These are phyloP conservation scores for Anas capensis DNA, from an alignment of 2,797 vertebrate species.

Conservation along the genomic window DNA sequence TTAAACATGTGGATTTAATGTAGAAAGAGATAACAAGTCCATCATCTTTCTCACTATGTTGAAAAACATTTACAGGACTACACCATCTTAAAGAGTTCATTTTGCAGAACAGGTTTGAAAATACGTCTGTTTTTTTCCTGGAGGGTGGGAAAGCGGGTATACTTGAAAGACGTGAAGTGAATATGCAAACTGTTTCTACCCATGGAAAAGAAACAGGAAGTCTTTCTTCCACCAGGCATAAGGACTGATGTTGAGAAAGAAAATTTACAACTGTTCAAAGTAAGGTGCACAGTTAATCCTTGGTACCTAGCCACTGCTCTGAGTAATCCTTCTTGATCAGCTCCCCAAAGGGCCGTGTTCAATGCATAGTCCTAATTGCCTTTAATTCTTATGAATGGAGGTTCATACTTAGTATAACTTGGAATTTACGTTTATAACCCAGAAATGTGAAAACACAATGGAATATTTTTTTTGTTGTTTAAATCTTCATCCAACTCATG, in stretches of 20 bases:
- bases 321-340: neutral
- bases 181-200: neutral
- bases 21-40: neutral
- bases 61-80: neutral
- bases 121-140: neutral
- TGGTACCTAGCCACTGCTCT: neutral
- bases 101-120: neutral
- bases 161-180: neutral
- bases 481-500: neutral
- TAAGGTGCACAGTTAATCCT: neutral
- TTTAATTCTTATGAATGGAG: neutral
- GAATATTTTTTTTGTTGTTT: neutral
- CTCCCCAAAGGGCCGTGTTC: neutral
- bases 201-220: neutral
- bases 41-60: neutral
- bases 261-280: neutral
- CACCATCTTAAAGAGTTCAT: neutral
- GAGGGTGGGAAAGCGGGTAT: neutral
- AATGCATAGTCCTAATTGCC: neutral
- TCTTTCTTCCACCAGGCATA: rapidly evolving
- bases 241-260: neutral
- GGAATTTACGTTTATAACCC: neutral
- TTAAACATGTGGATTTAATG: neutral
- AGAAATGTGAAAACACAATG: neutral
- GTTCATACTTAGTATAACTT: neutral